Conservation (phyloP, 2,113 vertebrate genomes). For the Lucifuga dentata region DNA sequence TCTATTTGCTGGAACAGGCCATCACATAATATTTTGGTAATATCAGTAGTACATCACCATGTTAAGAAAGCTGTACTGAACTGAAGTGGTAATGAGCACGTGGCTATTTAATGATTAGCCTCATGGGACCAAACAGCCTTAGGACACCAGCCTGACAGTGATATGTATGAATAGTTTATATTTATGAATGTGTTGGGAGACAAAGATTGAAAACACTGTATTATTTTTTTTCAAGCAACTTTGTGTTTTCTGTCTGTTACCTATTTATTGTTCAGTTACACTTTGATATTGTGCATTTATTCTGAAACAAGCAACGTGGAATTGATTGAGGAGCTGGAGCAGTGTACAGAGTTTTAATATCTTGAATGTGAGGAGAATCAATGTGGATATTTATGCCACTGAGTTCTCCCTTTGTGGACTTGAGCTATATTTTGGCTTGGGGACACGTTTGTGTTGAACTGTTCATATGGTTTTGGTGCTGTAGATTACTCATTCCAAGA, state of each 20-base stretch:
- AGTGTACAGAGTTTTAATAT: conserved; percentile 57
- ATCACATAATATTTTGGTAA: conserved; percentile 40
- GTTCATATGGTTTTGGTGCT: conserved; percentile 35
- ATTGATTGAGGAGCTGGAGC: conserved; percentile 38
- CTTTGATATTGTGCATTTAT: conserved; percentile 52
- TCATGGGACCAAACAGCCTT: conserved; percentile 73
- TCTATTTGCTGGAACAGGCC: conserved; percentile 32
- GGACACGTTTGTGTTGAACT: conserved; percentile 30
- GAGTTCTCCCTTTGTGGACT: conserved; percentile 33
- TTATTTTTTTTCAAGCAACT: conserved; percentile 71
- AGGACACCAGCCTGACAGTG: conserved; percentile 59
- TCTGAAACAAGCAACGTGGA: conserved; percentile 42
- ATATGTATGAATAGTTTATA: conserved; percentile 37
- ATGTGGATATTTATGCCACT: conserved; percentile 1
- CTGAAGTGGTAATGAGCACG: conserved; percentile 30
- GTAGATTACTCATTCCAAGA: conserved; percentile 31
- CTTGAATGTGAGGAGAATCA: conserved; percentile 26
- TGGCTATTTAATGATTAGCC: conserved; percentile 59
- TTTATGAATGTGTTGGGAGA: conserved; percentile 36
- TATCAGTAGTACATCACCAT: neutral
- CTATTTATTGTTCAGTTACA: conserved; percentile 71
- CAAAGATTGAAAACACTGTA: conserved; percentile 53
- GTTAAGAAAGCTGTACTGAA: conserved; percentile 44
- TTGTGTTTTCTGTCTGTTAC: conserved; percentile 54
- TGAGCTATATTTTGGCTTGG: conserved; percentile 24